Evolutionary conservation across 1,140 invertebrate genomes (phyloP), one percentile per base, ranked within the genome.

Genomic region (Chironomus tepperi): DNA sequence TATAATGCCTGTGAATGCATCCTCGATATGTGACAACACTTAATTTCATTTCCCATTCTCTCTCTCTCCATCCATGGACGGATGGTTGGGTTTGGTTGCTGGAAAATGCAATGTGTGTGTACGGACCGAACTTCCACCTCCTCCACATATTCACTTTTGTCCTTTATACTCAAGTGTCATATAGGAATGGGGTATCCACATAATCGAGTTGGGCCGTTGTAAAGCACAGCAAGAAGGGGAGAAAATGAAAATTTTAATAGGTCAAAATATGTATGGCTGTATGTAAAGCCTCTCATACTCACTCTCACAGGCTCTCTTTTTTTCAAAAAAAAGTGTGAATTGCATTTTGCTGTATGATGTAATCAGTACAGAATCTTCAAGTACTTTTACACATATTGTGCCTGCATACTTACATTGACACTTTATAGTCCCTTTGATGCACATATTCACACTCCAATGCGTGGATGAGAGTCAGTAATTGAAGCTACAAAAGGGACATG

Each of bases 281-380:
- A 57, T 57, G 47, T 15, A 57, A 57, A 47, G 43, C 43, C 43
- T 47, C 42, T n/a, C 24, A 34, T 34, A 2, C 24, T 34, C 24
- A 2, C 24, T 34, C 24, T 34, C 24, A 2, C 24, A 2, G 5
- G 24, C 24, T 34, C 24, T 34, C 24, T 15, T 47, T 10, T 47
- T 7, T n/a, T n/a, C n/a, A n/a, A n/a, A n/a, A 15, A 47, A 57
- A 57, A 57, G 47, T 57, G 47, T 57, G n/a, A 57, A 57, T 57
- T 57, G 47, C 47, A n/a, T n/a, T n/a, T 34, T 34, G 24, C 47
- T 57, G 47, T 57, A n/a, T 57, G 47, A 57, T 57, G 47, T 57
- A 57, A 57, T 57, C 47, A 57, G 12, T 57, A 34, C n/a, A n/a
- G 5, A 34, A 34, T 34, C 24, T 34, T 34, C 2, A 34, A 34